phyloP scores from a whole-genome alignment of 2,797 vertebrate genomes.

The Crocodylus rhombifer region DNA sequence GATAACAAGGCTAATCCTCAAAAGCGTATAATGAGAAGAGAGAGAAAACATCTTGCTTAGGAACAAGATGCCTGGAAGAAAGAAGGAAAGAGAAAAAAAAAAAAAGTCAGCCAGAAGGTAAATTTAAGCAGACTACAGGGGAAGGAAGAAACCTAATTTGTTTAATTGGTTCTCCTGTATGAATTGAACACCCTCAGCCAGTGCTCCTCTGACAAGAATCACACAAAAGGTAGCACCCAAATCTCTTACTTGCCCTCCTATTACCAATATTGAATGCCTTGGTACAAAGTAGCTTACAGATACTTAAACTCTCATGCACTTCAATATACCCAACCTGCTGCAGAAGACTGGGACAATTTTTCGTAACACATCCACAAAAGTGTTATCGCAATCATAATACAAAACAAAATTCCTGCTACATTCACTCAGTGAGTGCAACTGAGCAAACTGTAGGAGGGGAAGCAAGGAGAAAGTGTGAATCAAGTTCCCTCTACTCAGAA shows the following conservation, averaged over 20 bases:
- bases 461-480: too few relatives aligned
- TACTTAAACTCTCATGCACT: too few relatives aligned
- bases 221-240: conserved; percentile 29
- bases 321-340: neutral
- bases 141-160: conserved; percentile 65
- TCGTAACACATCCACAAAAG: neutral
- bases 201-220: conserved; percentile 38
- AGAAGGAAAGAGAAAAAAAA: conserved; percentile 43
- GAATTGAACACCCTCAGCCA: neutral
- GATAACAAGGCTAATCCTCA: conserved; percentile 17
- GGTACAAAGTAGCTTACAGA: too few relatives aligned
- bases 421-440: neutral
- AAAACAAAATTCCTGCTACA: neutral
- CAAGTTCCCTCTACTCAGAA: too few relatives aligned
- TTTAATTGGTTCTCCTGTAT: conserved; percentile 42
- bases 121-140: conserved; percentile 64
- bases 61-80: conserved; percentile 35
- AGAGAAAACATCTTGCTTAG: conserved; percentile 39
- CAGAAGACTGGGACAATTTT: neutral
- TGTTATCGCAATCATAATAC: too few relatives aligned
- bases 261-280: neutral
- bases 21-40: neutral
- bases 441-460: neutral
- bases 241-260: neutral
- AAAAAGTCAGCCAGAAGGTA: conserved; percentile 50